phyloP scores from a whole-genome alignment of 1,140 invertebrate species.

The Sycophaga agraensis region DNA sequence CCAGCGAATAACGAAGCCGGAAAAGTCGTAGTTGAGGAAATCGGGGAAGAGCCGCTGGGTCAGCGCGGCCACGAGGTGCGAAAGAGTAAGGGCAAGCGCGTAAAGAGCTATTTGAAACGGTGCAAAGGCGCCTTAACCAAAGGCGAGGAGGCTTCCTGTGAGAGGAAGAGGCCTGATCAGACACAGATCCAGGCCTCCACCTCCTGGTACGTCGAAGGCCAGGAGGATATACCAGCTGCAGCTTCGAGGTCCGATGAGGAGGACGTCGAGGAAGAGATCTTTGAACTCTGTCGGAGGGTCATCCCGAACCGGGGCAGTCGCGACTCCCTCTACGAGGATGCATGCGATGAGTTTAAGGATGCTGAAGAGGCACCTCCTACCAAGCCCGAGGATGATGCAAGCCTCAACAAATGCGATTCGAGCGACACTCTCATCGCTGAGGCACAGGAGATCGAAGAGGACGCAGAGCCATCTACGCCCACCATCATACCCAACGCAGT shows the following conservation, averaged over 20 bases:
- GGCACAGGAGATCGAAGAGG: constrained; percentile 24
- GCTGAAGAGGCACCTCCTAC: not conserved
- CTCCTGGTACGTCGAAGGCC: constrained; percentile 52
- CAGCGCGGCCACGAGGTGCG: constrained; percentile 47
- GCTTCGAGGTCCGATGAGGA: not conserved
- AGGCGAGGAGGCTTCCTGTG: constrained; percentile 41
- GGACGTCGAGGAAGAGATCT: constrained; percentile 14
- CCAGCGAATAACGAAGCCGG: constrained; percentile 1
- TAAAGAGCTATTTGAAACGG: constrained; percentile 57
- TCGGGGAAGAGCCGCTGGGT: constrained; percentile 27
- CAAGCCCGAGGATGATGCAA: constrained; percentile 29
- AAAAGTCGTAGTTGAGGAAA: not conserved
- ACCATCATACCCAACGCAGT: constrained; percentile 19
- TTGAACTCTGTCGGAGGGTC: constrained; percentile 5
- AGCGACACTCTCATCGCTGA: constrained; percentile 50
- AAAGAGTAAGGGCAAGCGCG: constrained; percentile 54
- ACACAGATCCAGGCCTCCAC: constrained; percentile 39
- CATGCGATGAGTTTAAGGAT: constrained; percentile 35
- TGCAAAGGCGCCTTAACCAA: constrained; percentile 53
- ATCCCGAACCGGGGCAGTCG: constrained; percentile 30
- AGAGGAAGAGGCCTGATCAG: constrained; percentile 36
- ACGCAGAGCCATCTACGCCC: constrained; percentile 3
- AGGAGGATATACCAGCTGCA: constrained; percentile 19
- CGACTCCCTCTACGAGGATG: constrained; percentile 44
- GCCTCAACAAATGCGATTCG: constrained; percentile 49